Base-by-base conservation (phyloP, 2,113 vertebrate genomes). In the Anas platyrhynchos region DNA sequence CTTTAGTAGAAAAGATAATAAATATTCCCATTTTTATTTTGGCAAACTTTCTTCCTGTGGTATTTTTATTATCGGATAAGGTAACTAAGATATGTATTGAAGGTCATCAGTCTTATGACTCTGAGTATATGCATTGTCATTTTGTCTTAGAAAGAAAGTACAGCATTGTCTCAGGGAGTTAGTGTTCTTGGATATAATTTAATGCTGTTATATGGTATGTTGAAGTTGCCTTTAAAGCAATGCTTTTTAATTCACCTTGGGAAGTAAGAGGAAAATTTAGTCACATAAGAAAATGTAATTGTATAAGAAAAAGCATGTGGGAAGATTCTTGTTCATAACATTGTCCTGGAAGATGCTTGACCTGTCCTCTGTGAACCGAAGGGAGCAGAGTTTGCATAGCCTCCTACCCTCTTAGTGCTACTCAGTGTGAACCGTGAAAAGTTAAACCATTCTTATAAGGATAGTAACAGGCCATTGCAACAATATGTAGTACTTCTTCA, bases 21-120 rank as follows among this genome's bases (percentile, higher is more conserved):
- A 98, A 96, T 93, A 96, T 94, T 97, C 93, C 93, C 90, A 80
- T 91, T 97, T 98, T 97, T 98, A 98, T 98, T 98, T 98, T 98
- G 96, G 87, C 96, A 97, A 89, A 97, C 48, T 82, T 94, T 97
- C 77, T 97, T 94, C 17, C 88, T 82, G 89, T 97, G 83, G 93
- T 97, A 94, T 94, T 90, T 91, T 96, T 93, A 48, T 97, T 96
- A 41, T 25, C 65, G 50, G 58, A 43, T 94, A 56, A 61, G 73
- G 22, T 83, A 7, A 58, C 56, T 72, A 56, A 31, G 69, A 16
- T 69, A 36, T 52, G 8, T 63, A 44, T 55, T 32, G 63, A 34
- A 91, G 14, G 9, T 69, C 21, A 12, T 67, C 38, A 71, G 31
- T 36, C 16, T 74, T 76, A 22, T 44, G 23, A 38, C 23, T 76